A percentile compares a stretch with the other conserved stretches of the same genome.
Conservation (phyloP, 37 sponge, comb jelly and placozoan species). For the Geodia barretti region DNA sequence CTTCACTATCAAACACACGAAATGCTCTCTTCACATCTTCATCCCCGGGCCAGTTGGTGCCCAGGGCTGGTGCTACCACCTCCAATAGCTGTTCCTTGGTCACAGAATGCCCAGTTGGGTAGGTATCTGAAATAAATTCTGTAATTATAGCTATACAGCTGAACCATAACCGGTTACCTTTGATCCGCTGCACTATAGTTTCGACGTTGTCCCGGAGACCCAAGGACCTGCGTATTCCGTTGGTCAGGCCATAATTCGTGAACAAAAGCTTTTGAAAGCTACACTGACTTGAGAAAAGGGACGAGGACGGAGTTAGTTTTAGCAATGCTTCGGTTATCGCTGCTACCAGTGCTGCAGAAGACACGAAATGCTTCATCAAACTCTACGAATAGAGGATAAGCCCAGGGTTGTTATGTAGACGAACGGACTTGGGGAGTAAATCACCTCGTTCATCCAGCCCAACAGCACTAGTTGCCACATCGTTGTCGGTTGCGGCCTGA, state of each 20-base stretch:
- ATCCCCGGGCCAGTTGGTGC: slow-evolving; percentile 52
- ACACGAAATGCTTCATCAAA: slow-evolving; percentile 47
- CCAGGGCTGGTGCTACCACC: background rate
- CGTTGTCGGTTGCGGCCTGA: too few species aligned
- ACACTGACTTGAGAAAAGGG: slow-evolving; percentile 45
- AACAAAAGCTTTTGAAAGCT: too few species aligned
- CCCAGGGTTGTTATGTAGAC: too few species aligned
- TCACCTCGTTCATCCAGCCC: background rate
- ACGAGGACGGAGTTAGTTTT: slow-evolving; percentile 23
- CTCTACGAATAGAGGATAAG: slow-evolving; percentile 14
- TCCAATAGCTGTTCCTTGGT: slow-evolving; percentile 2
- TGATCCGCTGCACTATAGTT: slow-evolving; percentile 12
- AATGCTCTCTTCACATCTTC: slow-evolving; percentile 58
- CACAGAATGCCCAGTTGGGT: background rate
- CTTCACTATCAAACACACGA: slow-evolving; percentile 75
- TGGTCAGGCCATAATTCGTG: background rate
- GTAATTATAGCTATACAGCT: background rate
- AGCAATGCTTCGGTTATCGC: background rate
- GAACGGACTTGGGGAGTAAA: too few species aligned
- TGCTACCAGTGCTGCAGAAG: too few species aligned
- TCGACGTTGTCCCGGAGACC: slow-evolving; percentile 11
- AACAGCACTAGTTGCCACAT: too few species aligned
- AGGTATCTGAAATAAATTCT: background rate
- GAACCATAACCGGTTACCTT: background rate
- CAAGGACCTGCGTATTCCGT: slow-evolving; percentile 18